These are phyloP conservation scores for Atherix ibis DNA, from an alignment of 2,888 invertebrate genomes.

Conservation along the genomic window DNA sequence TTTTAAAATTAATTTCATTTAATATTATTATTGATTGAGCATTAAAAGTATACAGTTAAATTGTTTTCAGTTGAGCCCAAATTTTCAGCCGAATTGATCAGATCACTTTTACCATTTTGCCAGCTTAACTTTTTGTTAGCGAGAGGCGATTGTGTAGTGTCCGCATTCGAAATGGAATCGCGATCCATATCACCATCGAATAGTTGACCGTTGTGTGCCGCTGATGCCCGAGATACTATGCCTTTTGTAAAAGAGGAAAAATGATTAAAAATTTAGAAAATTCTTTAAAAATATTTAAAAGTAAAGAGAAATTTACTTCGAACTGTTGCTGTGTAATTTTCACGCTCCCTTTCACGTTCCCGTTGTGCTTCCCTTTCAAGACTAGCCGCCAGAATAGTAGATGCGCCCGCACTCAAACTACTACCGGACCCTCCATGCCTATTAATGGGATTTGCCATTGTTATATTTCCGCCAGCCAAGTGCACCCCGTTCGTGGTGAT, in stretches of 20 bases:
- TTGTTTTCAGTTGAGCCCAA: slow-evolving; percentile 39
- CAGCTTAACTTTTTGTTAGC: slow-evolving; percentile 35
- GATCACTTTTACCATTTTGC: slow-evolving; percentile 22
- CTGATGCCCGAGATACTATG: slow-evolving; percentile 35
- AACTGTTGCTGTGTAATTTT: slow-evolving; percentile 38
- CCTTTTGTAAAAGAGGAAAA: slow-evolving; percentile 24
- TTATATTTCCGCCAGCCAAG: slow-evolving; percentile 19
- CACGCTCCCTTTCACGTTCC: slow-evolving; percentile 28
- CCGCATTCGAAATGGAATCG: slow-evolving; percentile 23
- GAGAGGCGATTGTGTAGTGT: slow-evolving; percentile 15
- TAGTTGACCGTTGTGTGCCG: slow-evolving; percentile 25
- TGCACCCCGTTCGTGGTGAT: slow-evolving; percentile 17
- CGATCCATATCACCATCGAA: slow-evolving; percentile 33
- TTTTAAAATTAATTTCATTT: too few species aligned
- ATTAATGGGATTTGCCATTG: slow-evolving; percentile 27
- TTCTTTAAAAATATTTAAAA: background rate
- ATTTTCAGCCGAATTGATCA: slow-evolving; percentile 23
- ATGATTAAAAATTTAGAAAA: too few species aligned
- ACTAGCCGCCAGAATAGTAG: slow-evolving; percentile 42
- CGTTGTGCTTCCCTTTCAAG: slow-evolving; percentile 32
- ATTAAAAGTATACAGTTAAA: slow-evolving; percentile 41
- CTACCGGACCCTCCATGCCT: slow-evolving; percentile 35
- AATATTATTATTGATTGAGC: too few species aligned
- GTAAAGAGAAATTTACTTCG: slow-evolving; percentile 36
- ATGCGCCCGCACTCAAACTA: slow-evolving; percentile 41